Percentiles rank a stretch among this genome's conserved stretches.
Evolutionary conservation across 2,888 invertebrate species (phyloP).

Genomic region (Rotaria macrura): DNA sequence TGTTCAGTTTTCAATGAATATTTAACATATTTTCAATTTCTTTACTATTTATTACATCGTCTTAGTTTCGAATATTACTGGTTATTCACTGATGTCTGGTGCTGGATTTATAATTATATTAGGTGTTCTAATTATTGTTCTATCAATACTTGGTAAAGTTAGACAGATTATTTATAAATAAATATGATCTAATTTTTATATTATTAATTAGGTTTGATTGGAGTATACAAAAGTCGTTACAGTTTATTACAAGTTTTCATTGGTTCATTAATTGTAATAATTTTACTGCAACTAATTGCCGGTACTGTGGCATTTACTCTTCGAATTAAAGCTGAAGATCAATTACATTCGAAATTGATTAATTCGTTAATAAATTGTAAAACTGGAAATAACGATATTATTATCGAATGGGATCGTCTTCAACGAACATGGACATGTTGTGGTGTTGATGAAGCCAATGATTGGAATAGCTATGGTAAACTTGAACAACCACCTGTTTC

Average conservation of each 20-base stretch:
- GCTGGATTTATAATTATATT: background rate
- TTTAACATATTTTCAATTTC: background rate
- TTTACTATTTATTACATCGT: background rate
- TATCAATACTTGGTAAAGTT: background rate
- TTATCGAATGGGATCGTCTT: background rate
- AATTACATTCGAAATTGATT: background rate
- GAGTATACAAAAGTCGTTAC: background rate
- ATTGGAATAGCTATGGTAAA: background rate
- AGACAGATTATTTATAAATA: background rate
- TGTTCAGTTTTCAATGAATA: too few species aligned
- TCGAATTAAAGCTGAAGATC: background rate
- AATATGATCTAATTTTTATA: background rate
- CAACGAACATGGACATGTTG: background rate
- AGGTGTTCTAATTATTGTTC: background rate
- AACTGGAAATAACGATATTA: background rate
- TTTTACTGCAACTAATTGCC: conserved; percentile 15
- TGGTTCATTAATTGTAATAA: background rate
- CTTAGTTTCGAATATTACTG: background rate
- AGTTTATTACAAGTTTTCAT: background rate
- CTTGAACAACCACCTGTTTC: background rate
- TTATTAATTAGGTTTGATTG: background rate
- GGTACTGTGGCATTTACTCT: background rate
- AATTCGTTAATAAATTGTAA: background rate
- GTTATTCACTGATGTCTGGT: background rate
- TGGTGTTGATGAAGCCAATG: background rate